Evolutionary conservation across 2,888 invertebrate species (phyloP).

Genomic region (Orthonevra nobilis): DNA sequence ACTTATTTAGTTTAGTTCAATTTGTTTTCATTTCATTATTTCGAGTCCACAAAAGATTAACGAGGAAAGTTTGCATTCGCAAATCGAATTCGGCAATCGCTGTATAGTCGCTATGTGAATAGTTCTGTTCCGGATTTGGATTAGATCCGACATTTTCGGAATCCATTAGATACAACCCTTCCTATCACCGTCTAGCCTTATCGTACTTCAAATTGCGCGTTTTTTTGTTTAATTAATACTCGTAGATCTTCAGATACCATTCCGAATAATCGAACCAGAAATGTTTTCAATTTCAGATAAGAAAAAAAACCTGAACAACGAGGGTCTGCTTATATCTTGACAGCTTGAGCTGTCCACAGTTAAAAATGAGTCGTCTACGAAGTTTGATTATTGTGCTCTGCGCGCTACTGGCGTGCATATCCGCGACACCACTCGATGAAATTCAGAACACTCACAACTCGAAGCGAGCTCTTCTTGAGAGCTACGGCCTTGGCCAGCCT

Average conservation of each 20-base stretch:
- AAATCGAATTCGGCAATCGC: no score
- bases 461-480: background rate
- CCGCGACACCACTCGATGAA: constrained; percentile 33
- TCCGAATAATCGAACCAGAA: constrained; percentile 21
- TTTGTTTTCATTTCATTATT: no score
- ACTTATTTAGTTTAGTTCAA: no score
- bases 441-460: background rate
- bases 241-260: constrained; percentile 6
- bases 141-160: background rate
- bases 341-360: constrained; percentile 21
- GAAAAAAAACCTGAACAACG: constrained; percentile 8
- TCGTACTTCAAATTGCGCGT: no score
- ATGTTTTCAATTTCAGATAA: constrained; percentile 57
- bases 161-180: background rate
- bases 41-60: no score
- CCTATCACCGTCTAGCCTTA: no score
- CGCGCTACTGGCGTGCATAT: background rate
- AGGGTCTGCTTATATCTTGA: background rate
- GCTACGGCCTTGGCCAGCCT: constrained; percentile 44
- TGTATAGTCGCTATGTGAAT: no score
- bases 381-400: constrained; percentile 13
- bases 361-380: constrained; percentile 39
- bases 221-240: constrained; percentile 5
- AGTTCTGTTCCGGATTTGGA: constrained; percentile 2
- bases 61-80: no score